These are phyloP conservation scores for Syritta pipiens DNA, from an alignment of 2,888 invertebrate genomes.

Conservation along the genomic window DNA sequence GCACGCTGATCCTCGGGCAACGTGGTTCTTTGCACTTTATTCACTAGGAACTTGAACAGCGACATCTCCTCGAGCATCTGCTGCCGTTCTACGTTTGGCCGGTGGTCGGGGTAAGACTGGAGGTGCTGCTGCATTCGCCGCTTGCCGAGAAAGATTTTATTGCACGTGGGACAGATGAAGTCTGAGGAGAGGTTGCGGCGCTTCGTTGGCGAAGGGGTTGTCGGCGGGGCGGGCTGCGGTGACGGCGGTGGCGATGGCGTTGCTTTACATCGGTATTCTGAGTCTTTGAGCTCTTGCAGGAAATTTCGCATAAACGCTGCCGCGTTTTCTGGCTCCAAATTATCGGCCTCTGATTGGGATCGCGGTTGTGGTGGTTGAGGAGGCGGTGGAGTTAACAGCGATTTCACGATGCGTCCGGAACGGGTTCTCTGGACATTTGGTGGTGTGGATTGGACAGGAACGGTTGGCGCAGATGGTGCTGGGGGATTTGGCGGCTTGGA, in stretches of 20 bases:
- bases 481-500: slow-evolving; percentile 4
- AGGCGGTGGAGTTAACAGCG: slow-evolving; percentile 1
- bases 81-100: slow-evolving; percentile 37
- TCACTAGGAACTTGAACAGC: slow-evolving; percentile 75
- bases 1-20: slow-evolving; percentile 77
- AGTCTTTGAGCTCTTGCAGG: slow-evolving; percentile 72
- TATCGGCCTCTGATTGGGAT: slow-evolving; percentile 28
- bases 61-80: slow-evolving; percentile 71
- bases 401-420: slow-evolving; percentile 73
- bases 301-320: slow-evolving; percentile 71
- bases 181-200: slow-evolving; percentile 74
- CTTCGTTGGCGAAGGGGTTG: slow-evolving; percentile 16
- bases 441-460: neutral
- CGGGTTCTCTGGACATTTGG: slow-evolving; percentile 71
- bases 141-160: slow-evolving; percentile 77
- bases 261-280: slow-evolving; percentile 53
- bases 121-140: slow-evolving; percentile 76
- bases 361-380: slow-evolving; percentile 1
- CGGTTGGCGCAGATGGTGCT: neutral
- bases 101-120: slow-evolving; percentile 76
- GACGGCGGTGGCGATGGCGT: slow-evolving; percentile 8
- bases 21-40: slow-evolving; percentile 74
- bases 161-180: slow-evolving; percentile 76
- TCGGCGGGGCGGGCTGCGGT: neutral
- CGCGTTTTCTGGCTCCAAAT: slow-evolving; percentile 47